Evolutionary conservation across 1,140 invertebrate genomes (phyloP), one percentile per base, ranked within the genome.

Genomic region (Megalopta genalis): DNA sequence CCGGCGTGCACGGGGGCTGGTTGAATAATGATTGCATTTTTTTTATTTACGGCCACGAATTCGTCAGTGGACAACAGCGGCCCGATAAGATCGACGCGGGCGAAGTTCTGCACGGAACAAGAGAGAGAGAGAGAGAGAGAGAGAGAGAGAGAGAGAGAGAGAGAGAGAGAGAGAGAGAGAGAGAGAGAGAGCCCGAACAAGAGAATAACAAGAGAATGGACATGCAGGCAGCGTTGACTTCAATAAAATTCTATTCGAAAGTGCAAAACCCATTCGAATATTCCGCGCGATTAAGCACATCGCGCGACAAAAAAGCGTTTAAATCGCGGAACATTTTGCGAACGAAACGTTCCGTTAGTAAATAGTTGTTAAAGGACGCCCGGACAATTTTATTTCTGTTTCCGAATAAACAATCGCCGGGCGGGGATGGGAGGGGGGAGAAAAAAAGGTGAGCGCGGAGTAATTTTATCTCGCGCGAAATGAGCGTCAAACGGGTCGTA

Each of bases 381-480:
- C 1, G 12, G 4, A 4, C 1, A 8, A 4, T 23, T 54, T 52
- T 18, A 14, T 14, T 32, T 25, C 12, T 32, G n/a, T 74, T 64
- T 32, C 3, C 23, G 39, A 27, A 62, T 10, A 46, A 7, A 0
- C 12, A 7, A 23, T 18, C 21, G 12, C n/a, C 32, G 32, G 4
- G n/a, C n/a, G n/a, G n/a, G n/a, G n/a, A n/a, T n/a, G 32, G 32
- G 1, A 32, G 4, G 4, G 4, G 4, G 4, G 4, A 32, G 4
- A 32, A 32, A 32, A 39, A 27, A 64, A 37, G 12, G 23, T 14
- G 14, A 21, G 14, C n/a, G 21, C 12, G 27, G 32, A 62, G 32
- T 9, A 39, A 77, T 62, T 42, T 62, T n/a, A 63, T 16, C 32
- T 21, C 16, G 25, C 60, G 42, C 39, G 42, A 67, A 60, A 65